Base-by-base conservation (phyloP, 1,140 invertebrate genomes). In the Bombus soroeensis region DNA sequence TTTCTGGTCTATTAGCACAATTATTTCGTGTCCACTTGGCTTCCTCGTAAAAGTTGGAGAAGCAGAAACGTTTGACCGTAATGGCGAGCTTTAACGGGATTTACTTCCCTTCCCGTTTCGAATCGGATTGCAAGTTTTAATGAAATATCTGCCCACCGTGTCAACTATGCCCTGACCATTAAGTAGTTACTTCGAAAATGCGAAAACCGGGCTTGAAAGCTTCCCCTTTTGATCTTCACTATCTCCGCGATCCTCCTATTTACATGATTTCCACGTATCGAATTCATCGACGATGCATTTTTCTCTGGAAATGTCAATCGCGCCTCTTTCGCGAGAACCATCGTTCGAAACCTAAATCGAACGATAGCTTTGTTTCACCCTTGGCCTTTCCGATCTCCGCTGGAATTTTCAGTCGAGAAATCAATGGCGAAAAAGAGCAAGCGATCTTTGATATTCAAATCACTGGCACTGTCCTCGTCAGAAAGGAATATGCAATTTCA, bases 101-200 rank as follows among this genome's bases (percentile, higher is more conserved):
- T 66, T 72, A 72, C 83, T 80, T 85, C 53, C 66, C 47, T 34
- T 9, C 76, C 39, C 34, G 47, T 83, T 85, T 62, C 47, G 76
- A 72, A 80, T 85, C 66, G 76, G 57, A 79, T 80, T 37, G 47
- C 68, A 79, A 80, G 76, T 85, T 80, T 85, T 85, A 85, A 85
- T 85, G 76, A 72, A 85, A 85, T 85, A 85, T 85, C 83, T 62
- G 64, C 25, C 43, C 39, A 43, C 37, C 34, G 34, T 25, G 74
- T 25, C 39, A 12, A 75, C 15, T 22, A 41, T 22, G 47, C 18
- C 1, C 47, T 22, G 47, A 22, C 47, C n/a, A 68, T 79, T 72
- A 80, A 85, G 66, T n/a, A 72, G 32, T 85, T 37, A 68, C 64
- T 25, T 77, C 53, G 32, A 22, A 85, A 80, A 64, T 43, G 32